phyloP scores from a whole-genome alignment of 2,113 vertebrate genomes.

The Archocentrus centrarchus region DNA sequence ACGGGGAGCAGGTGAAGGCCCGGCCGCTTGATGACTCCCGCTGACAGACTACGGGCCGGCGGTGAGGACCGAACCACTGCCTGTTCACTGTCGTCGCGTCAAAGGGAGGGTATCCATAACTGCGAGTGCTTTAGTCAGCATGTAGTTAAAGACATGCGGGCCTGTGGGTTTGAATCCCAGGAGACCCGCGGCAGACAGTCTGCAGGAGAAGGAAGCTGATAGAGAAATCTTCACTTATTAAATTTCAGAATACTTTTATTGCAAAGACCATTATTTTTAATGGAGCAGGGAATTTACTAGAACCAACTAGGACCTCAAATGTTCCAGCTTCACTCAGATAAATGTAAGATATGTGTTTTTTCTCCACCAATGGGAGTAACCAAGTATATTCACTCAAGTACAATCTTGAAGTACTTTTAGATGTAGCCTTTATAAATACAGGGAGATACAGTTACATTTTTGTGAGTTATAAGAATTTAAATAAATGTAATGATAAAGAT shows the following conservation, averaged over 20 bases:
- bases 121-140: slow-evolving; percentile 67
- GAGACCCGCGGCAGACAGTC: slow-evolving; percentile 26
- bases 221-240: slow-evolving; percentile 38
- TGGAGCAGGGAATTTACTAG: slow-evolving; percentile 32
- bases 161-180: slow-evolving; percentile 42
- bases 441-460: background rate
- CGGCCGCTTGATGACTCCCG: slow-evolving; percentile 20
- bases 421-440: background rate
- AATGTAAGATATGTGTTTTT: background rate
- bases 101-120: slow-evolving; percentile 61
- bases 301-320: slow-evolving; percentile 21
- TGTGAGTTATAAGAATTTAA: background rate
- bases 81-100: slow-evolving; percentile 50
- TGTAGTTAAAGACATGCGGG: slow-evolving; percentile 22
- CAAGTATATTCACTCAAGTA: background rate
- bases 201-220: slow-evolving; percentile 10
- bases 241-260: slow-evolving; percentile 50
- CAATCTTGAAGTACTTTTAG: background rate
- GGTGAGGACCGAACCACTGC: slow-evolving; percentile 40
- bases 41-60: slow-evolving; percentile 49
- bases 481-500: background rate
- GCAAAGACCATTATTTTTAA: slow-evolving; percentile 40
- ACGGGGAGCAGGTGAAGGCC: slow-evolving; percentile 13
- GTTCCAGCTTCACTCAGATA: slow-evolving; percentile 6
- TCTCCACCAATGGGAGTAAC: background rate